Base-by-base conservation (phyloP, 1,140 invertebrate species). In the Tachypleus tridentatus region DNA sequence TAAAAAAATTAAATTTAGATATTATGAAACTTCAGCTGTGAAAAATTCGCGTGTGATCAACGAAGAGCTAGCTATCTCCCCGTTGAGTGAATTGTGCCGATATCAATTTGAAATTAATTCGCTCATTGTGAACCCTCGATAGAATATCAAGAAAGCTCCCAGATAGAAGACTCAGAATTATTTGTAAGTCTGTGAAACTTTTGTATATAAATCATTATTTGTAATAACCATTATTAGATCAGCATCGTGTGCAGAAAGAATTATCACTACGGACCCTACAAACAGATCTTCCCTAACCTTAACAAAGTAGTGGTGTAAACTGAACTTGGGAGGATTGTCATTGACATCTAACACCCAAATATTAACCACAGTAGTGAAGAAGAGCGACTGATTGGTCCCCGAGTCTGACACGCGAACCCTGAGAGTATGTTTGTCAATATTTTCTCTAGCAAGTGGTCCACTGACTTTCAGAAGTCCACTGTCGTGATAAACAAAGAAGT, bases 251-350 rank as follows among this genome's bases (percentile, higher is more conserved):
- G 94, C 94, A 58, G 86, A 86, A 8, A 95, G 80, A 0, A 88
- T 84, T 0, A 89, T 90, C 0, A 96, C 85, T 0, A 94, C 85
- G 52, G 87, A 87, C 63, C 92, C 93, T 3, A 86, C 77, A 0
- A 93, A 93, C 51, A 96, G 82, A 76, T 97, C 94, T 77, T 97
- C 94, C 1, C 91, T 83, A 1, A 94, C 84, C 74, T 91, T 89
- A 4, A 93, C 88, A 51, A 74, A 73, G 73, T 92, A 92, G 54
- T 66, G 66, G 29, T 74, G 72, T 51, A 74, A 64, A 57, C 74
- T 71, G 70, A 97, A 97, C 52, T 78, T 82, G 0, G 93, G 93
- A 1, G 87, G 81, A 73, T 93, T 93, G 76, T 97, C 93, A 74
- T 97, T 97, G 49, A 93, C 85, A 74, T 97, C 93, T 70, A 91